These are phyloP conservation scores for Pseudomyrmex cubaensis DNA, from an alignment of 1,140 invertebrate species.

Conservation along the genomic window DNA sequence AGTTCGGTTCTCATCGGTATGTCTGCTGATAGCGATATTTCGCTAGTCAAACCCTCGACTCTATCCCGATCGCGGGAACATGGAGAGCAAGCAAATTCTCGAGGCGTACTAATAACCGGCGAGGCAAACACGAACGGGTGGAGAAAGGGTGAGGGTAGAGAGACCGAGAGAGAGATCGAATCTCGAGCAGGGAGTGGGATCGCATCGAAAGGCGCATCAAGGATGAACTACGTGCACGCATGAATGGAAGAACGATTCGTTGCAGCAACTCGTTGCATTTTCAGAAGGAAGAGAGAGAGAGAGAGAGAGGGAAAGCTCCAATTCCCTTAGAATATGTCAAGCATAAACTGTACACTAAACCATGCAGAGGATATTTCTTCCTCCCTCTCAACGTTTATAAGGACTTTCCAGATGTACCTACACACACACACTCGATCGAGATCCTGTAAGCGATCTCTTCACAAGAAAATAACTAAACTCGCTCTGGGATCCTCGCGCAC, in stretches of 20 bases:
- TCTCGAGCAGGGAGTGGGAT: neutral
- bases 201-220: constrained; percentile 5
- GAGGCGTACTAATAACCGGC: neutral
- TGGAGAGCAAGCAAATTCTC: neutral
- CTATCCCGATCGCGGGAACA: neutral
- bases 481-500: neutral
- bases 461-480: neutral
- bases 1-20: neutral
- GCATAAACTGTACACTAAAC: constrained; percentile 40
- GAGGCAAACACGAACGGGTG: neutral
- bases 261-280: constrained; percentile 33
- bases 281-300: neutral
- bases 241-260: constrained; percentile 22
- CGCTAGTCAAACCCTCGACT: neutral
- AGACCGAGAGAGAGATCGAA: neutral
- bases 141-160: neutral
- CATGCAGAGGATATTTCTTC: neutral
- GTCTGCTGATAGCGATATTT: neutral
- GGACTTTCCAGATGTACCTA: neutral
- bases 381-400: neutral
- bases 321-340: constrained; percentile 36
- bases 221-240: constrained; percentile 1
- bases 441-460: neutral
- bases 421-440: neutral
- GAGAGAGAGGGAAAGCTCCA: constrained; percentile 22